Base-by-base conservation (phyloP, 1,140 invertebrate genomes). In the Megalopta genalis region DNA sequence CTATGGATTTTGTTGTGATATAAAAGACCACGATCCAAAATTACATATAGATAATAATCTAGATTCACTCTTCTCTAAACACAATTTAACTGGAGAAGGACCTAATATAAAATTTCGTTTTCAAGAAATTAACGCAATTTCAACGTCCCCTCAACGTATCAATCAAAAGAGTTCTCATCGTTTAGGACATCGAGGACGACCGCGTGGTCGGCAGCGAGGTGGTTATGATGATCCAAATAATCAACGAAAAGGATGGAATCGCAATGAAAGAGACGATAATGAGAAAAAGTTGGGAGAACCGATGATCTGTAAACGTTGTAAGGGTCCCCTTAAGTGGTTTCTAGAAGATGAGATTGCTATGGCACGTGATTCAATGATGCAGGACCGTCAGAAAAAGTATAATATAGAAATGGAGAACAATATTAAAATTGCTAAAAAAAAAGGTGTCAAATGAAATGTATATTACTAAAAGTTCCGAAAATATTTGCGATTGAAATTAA, bases 1-100 rank as follows among this genome's bases (percentile, higher is more conserved):
- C 0, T 91, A 87, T 18, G 87, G 85, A 42, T 91, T 91, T 64
- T 91, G 90, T 72, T 91, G 90, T 49, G 87, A 91, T 46, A 54
- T 83, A 1, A 83, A 83, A 18, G 66, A 83, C 42, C 78, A 86
- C 21, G 86, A 88, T 70, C 77, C 80, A 21, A 76, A 77, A 18
- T 87, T 82, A n/a, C 39, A 70, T 10, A 77, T 77, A n/a, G 80
- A 67, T 68, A 63, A 52, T 59, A 49, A 54, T 23, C 5, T n/a
- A 0, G 5, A 10, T 65, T 69, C 75, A 6, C 59, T 67, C 12
- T 86, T 79, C 7, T 12, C 37, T 0, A 81, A 84, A 0, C 83
- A 67, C 12, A 54, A 87, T 25, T 42, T 70, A 16, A 14, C 82
- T 1, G 80, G 27, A 1, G 85, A 67, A 23, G 86, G 90, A 9